Percentiles rank a stretch among this genome's conserved stretches.
Conservation (phyloP, 2,113 vertebrate genomes). For the Herpetotheres cachinnans region DNA sequence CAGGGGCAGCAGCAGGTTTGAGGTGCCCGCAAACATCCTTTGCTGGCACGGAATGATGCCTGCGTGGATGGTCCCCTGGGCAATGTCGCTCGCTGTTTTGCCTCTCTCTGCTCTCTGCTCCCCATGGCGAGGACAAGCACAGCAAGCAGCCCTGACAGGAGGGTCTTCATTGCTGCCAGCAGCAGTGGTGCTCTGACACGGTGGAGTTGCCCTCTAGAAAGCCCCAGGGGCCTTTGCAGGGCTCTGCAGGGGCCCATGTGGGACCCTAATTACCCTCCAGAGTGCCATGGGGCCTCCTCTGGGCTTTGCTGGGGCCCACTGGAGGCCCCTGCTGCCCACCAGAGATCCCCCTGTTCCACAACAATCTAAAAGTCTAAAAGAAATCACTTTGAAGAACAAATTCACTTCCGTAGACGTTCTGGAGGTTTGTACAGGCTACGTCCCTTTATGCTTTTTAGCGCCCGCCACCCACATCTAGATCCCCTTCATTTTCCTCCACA, state of each 20-base stretch:
- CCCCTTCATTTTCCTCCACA: not conserved
- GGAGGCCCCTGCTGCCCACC: not conserved
- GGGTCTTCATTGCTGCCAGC: fast-evolving
- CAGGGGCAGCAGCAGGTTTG: not conserved
- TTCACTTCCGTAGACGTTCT: not conserved
- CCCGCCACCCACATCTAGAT: too few species aligned
- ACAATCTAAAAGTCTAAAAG: not conserved
- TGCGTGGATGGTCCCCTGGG: not conserved
- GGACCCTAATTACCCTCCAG: not conserved
- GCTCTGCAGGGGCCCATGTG: not conserved
- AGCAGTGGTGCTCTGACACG: not conserved
- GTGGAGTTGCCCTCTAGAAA: not conserved
- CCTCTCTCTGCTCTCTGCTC: not conserved
- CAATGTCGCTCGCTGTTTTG: not conserved
- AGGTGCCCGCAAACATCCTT: not conserved
- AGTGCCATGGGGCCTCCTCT: not conserved
- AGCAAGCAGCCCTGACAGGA: not conserved
- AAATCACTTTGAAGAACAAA: not conserved
- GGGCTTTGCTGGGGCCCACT: not conserved
- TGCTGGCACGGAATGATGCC: not conserved
- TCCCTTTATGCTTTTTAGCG: not conserved
- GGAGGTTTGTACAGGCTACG: not conserved
- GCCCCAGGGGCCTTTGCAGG: not conserved
- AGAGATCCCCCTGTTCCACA: not conserved
- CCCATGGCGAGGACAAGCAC: fast-evolving